A percentile compares a stretch with the other conserved stretches of the same genome.
Conservation (phyloP, 2,113 vertebrate species). For the Heptranchias perlo region DNA sequence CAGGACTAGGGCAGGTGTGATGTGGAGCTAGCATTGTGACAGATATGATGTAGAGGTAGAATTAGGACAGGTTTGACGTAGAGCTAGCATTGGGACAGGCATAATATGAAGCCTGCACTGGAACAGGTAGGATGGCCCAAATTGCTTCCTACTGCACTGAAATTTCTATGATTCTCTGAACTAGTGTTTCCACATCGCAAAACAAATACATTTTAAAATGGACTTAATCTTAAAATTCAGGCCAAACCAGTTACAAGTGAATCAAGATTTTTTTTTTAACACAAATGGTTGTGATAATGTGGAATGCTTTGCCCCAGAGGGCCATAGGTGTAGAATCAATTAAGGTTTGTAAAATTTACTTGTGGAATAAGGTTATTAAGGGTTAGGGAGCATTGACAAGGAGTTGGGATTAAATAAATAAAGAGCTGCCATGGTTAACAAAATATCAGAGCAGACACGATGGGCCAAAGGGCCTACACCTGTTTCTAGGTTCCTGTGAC, state of each 20-base stretch:
- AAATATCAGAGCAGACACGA: not conserved
- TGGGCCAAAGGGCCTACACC: not conserved
- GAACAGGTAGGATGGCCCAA: not conserved
- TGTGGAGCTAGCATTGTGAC: not conserved
- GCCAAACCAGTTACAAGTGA: not conserved
- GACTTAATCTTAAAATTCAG: not conserved
- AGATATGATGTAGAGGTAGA: not conserved
- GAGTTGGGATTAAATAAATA: not conserved
- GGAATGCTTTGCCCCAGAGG: not conserved
- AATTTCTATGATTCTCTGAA: not conserved
- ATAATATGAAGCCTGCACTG: not conserved
- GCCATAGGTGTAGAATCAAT: not conserved
- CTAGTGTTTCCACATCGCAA: not conserved
- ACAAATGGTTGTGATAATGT: not conserved
- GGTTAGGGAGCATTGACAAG: not conserved
- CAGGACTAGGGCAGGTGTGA: not conserved
- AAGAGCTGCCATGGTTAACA: not conserved
- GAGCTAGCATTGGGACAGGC: not conserved
- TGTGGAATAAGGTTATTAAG: not conserved
- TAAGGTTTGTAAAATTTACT: not conserved
- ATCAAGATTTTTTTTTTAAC: not conserved
- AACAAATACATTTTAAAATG: not conserved
- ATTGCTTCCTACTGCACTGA: not conserved
- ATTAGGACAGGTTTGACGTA: not conserved
- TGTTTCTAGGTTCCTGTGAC: not conserved